These are phyloP conservation scores for Pardalotus punctatus DNA, from an alignment of 2,113 vertebrate species.

Conservation along the genomic window DNA sequence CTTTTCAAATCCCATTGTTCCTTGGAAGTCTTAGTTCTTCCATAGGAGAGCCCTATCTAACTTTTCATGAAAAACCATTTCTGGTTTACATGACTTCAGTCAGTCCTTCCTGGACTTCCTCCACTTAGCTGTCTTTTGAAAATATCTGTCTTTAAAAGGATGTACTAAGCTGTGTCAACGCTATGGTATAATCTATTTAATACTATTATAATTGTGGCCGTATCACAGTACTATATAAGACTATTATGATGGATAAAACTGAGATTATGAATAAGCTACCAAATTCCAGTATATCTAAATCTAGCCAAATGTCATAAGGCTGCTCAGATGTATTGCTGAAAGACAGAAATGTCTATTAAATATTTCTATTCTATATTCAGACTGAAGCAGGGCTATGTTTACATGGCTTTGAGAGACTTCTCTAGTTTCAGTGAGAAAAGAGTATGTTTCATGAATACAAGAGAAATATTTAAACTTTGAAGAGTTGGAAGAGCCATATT, in stretches of 20 bases:
- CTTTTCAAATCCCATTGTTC: neutral
- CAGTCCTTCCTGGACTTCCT: neutral
- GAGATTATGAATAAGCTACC: neutral
- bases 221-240: neutral
- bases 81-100: neutral
- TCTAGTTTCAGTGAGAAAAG: neutral
- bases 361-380: neutral
- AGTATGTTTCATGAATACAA: neutral
- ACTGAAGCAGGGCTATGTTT: neutral
- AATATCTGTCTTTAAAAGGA: neutral
- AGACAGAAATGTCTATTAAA: neutral
- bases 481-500: neutral
- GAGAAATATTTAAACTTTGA: neutral
- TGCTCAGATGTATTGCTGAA: neutral
- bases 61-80: neutral
- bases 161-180: neutral
- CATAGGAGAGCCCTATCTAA: neutral
- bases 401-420: neutral
- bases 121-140: neutral
- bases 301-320: neutral
- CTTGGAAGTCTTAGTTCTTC: neutral
- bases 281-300: neutral
- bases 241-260: neutral
- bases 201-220: neutral
- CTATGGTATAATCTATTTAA: neutral